Conservation (phyloP, 1,140 invertebrate genomes). For the Hormaphis cornu region DNA sequence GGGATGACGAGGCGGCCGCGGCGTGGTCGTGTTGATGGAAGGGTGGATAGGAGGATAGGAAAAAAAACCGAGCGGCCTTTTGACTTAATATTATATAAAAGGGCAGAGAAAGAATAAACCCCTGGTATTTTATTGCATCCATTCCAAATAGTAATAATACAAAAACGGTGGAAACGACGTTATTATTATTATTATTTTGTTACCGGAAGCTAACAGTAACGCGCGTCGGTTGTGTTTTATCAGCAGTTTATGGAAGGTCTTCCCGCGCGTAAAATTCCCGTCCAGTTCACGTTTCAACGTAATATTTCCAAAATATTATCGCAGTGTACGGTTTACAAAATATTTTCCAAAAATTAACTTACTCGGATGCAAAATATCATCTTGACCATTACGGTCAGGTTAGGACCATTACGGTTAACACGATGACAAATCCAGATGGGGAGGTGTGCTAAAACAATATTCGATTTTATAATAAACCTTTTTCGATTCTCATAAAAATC, state of each 20-base stretch:
- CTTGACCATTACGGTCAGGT: too few species aligned
- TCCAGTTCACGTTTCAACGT: background rate
- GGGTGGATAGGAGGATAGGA: background rate
- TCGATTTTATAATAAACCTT: too few species aligned
- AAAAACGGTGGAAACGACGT: constrained; percentile 3
- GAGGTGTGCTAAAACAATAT: too few species aligned
- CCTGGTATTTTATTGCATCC: constrained; percentile 6
- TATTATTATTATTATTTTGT: constrained; percentile 12
- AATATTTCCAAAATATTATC: too few species aligned
- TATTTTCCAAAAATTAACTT: too few species aligned
- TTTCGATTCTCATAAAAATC: too few species aligned
- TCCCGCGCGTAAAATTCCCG: background rate
- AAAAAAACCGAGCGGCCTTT: background rate
- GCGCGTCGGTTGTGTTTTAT: constrained; percentile 3
- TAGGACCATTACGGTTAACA: too few species aligned
- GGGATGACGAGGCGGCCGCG: too few species aligned
- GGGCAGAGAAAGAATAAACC: background rate
- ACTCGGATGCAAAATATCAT: too few species aligned
- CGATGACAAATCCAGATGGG: too few species aligned
- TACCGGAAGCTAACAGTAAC: background rate
- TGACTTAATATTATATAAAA: background rate
- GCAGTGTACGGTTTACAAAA: too few species aligned
- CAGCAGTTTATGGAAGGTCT: background rate
- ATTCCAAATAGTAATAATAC: background rate
- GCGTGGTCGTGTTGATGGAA: too few species aligned